Base-by-base conservation (phyloP, 1,140 invertebrate genomes). In the Drosophila tsacasi region DNA sequence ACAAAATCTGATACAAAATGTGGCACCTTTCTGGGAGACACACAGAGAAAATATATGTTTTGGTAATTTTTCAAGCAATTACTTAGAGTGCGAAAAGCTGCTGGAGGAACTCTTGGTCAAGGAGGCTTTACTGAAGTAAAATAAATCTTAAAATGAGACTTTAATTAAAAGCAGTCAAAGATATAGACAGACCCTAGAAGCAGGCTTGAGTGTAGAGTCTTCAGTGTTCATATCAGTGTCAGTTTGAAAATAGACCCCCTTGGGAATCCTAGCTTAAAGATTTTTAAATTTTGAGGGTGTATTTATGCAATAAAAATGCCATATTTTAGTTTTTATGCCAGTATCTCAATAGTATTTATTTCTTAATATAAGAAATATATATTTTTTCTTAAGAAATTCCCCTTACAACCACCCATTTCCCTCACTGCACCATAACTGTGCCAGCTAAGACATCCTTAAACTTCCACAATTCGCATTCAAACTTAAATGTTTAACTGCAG, bases 1-100 rank as follows among this genome's bases (percentile, higher is more conserved):
- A 17, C 54, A 39, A 57, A 57, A 54, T 67, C 40, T 35, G 27
- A 52, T 21, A 39, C 46, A 32, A 52, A 68, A 67, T 50, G 35
- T 39, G 54, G 25, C 47, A 67, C 46, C 35, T 35, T 68, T 67
- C 21, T 32, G 27, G 23, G 27, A 12, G 19, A n/a, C 12, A 25
- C 63, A 12, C 27, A 42, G 27, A 12, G 39, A 19, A 44, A 44
- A 44, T 10, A 44, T 10, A 12, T 12, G 12, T 25, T 21, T 35
- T 19, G 9, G 35, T 1, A 23, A 35, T 19, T 39, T 19, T 21
- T 17, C 9, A 17, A 27, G 5, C 15, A 55, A 49, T 47, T 32
- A 25, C 3, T 15, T 25, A 54, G 32, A 21, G 10, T n/a, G 5
- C 0, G 17, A 27, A 23, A 25, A 19, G 7, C 10, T 6, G 13